Base-by-base conservation (phyloP, 1,140 invertebrate genomes). In the Psix sp. region DNA sequence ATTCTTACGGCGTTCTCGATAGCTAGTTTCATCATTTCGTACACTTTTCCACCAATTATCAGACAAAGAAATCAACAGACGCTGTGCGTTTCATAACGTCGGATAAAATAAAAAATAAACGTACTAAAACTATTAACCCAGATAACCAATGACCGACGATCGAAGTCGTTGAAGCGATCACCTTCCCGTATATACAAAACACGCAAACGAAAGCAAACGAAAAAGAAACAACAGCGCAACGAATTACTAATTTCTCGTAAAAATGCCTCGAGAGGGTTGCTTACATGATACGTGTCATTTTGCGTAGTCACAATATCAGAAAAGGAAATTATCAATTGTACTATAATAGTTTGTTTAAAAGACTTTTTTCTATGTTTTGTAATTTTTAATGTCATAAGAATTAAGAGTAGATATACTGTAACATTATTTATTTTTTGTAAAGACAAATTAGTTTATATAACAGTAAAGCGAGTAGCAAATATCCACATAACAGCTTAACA, bases 81-180 rank as follows among this genome's bases (percentile, higher is more conserved):
- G 33, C 10, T 46, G 52, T 35, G 33, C 33, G 20, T 67, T 67
- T 67, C 63, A 38, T 67, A 67, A 67, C 16, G 45, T 26, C 21
- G 45, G 20, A 51, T 57, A 5, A 13, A 51, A 57, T 66, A 57
- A 67, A 59, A 68, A 59, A 62, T 56, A 62, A 62, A 49, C 49
- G 49, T 62, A 49, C 49, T 46, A 43, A 62, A 72, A 57, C 51
- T 57, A 57, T 63, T 57, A 63, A 72, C 67, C 67, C 49, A 62
- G 51, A 72, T 72, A 72, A 57, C 39, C 59, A 72, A 43, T 57
- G 57, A 63, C 49, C 67, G 36, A 51, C 33, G 65, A 38, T 60
- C 36, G 45, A 16, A 72, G 36, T 57, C 43, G 45, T 57, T 57
- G 43, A 56, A 63, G 51, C 57, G 59, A 63, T 62, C 51, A 72